Evolutionary conservation across 2,888 invertebrate species (phyloP).

Genomic region (Tinea pellionella): DNA sequence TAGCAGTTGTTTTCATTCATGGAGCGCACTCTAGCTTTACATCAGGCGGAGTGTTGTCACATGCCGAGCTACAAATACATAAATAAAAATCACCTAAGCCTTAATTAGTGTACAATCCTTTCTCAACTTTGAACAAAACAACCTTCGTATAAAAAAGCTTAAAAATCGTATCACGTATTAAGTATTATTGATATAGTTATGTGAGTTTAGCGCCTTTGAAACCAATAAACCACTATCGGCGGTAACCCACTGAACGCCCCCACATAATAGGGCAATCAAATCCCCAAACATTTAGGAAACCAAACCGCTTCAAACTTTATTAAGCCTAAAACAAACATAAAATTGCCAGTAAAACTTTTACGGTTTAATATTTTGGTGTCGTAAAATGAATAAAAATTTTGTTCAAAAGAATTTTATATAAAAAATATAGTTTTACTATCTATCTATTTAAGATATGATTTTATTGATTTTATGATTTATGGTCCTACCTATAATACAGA

Average conservation of each 20-base stretch:
- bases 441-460: too few species aligned
- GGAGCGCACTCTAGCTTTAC: too few species aligned
- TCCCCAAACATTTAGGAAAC: constrained; percentile 22
- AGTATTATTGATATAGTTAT: constrained; percentile 5
- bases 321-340: constrained; percentile 61
- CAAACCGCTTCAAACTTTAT: constrained; percentile 48
- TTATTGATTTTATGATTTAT: too few species aligned
- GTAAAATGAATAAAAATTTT: not conserved
- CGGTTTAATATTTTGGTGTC: constrained; percentile 23
- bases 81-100: too few species aligned
- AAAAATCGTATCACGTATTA: constrained; percentile 12
- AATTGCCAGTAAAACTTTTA: constrained; percentile 60
- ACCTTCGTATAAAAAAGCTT: too few species aligned
- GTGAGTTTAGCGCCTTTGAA: constrained; percentile 12
- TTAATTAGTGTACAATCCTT: too few species aligned
- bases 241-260: not conserved
- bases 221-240: constrained; percentile 15
- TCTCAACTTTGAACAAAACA: too few species aligned
- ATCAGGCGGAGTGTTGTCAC: too few species aligned
- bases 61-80: too few species aligned
- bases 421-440: not conserved
- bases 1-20: too few species aligned
- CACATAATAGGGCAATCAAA: constrained; percentile 46
- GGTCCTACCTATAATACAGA: too few species aligned
- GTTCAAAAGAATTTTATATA: not conserved